Evolutionary conservation across 2,797 vertebrate genomes (phyloP).

Genomic region (Pangasius djambal): DNA sequence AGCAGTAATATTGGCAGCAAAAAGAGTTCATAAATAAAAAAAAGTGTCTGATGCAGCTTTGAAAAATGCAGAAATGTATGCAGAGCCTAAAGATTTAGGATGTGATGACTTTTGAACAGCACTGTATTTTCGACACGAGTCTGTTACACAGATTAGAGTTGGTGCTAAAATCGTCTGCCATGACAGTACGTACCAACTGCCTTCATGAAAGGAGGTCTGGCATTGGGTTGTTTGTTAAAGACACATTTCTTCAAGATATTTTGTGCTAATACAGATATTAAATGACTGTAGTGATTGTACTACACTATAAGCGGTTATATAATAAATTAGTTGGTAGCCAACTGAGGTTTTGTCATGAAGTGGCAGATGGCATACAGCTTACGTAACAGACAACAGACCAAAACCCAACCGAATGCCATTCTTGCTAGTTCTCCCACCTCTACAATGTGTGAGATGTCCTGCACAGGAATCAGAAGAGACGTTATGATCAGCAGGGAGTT

Average conservation of each 20-base stretch:
- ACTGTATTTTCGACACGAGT: background rate
- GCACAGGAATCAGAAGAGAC: background rate
- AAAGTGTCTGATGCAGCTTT: background rate
- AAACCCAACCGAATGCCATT: background rate
- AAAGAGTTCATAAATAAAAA: background rate
- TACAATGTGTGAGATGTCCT: slow-evolving; percentile 6
- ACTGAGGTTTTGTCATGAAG: background rate
- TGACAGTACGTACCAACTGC: background rate
- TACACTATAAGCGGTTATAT: background rate
- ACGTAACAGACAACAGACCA: slow-evolving; percentile 12
- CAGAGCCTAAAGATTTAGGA: background rate
- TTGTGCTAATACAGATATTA: background rate
- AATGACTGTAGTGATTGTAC: background rate
- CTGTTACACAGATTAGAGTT: background rate
- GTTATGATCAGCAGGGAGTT: background rate
- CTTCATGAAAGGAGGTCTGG: background rate
- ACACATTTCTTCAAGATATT: background rate
- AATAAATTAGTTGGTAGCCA: background rate
- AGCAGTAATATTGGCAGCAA: background rate
- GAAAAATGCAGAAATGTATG: background rate
- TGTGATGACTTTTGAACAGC: background rate
- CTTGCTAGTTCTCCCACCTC: slow-evolving; percentile 32
- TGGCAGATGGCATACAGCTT: slow-evolving; percentile 19
- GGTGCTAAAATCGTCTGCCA: background rate
- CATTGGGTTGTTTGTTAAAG: background rate